Percentiles rank a stretch among this genome's conserved stretches.
Conservation (phyloP, 2,888 invertebrate genomes). For the Clivina fossor region DNA sequence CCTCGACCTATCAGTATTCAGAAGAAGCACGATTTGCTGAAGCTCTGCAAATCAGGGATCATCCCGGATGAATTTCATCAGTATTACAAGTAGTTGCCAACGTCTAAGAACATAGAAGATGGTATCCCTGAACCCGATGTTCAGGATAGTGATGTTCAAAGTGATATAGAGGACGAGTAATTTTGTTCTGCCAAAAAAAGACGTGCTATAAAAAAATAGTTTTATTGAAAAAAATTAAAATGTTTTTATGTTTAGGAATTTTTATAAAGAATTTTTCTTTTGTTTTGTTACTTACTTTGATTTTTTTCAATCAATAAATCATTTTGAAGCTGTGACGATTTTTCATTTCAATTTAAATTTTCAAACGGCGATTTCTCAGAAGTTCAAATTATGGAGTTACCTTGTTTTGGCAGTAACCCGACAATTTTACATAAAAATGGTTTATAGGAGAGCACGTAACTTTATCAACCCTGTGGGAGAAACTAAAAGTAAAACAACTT, state of each 20-base stretch:
- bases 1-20: not conserved
- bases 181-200: not conserved
- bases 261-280: not conserved
- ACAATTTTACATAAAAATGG: too few species aligned
- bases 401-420: too few species aligned
- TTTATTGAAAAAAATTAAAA: too few species aligned
- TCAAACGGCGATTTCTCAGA: too few species aligned
- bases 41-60: not conserved
- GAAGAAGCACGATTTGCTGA: not conserved
- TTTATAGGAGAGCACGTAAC: too few species aligned
- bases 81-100: slow-evolving; percentile 7
- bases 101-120: not conserved
- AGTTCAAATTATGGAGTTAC: too few species aligned
- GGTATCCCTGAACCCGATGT: slow-evolving; percentile 4
- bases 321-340: too few species aligned
- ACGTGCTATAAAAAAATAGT: not conserved
- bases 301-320: too few species aligned
- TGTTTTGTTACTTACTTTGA: not conserved
- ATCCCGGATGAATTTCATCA: not conserved
- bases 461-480: too few species aligned
- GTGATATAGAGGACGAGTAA: not conserved
- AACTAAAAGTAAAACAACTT: too few species aligned
- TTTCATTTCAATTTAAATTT: too few species aligned
- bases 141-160: slow-evolving; percentile 1
- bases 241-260: not conserved